These are phyloP conservation scores for Ondatra zibethicus DNA, from an alignment of 2,113 vertebrate species.

Conservation along the genomic window DNA sequence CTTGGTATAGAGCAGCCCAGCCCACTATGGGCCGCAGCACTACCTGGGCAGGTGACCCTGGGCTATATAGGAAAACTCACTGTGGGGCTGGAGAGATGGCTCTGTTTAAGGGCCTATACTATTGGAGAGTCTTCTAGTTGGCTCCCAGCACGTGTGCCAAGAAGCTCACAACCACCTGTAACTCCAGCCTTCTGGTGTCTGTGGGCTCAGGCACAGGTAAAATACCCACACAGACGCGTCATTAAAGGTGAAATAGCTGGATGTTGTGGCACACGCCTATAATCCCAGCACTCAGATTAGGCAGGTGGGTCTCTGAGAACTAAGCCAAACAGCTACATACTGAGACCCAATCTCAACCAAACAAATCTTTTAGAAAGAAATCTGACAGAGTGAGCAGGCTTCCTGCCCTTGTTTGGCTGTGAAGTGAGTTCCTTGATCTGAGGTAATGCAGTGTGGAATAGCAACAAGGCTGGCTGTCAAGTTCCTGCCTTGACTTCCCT, in stretches of 20 bases:
- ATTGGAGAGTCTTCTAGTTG: neutral
- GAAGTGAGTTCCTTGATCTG: neutral
- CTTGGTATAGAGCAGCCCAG: neutral
- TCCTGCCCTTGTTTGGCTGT: neutral
- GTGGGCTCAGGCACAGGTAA: neutral
- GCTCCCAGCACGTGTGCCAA: neutral
- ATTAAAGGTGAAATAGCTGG: neutral
- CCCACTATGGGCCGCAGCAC: neutral
- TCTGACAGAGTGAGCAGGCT: neutral
- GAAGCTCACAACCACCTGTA: neutral
- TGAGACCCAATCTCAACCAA: neutral
- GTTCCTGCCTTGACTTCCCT: neutral
- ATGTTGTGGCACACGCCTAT: neutral
- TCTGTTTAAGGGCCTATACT: neutral
- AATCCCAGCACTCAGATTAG: neutral
- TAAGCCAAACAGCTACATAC: neutral
- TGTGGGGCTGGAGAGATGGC: neutral
- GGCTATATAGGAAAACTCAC: neutral
- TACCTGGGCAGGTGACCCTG: neutral
- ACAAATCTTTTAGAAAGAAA: neutral
- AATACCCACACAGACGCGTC: neutral
- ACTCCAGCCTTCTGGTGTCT: neutral
- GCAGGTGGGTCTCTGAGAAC: neutral
- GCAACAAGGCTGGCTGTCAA: neutral
- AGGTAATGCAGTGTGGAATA: neutral